These are phyloP conservation scores for Peromyscus attwateri DNA, from an alignment of 2,797 vertebrate species.

Conservation along the genomic window DNA sequence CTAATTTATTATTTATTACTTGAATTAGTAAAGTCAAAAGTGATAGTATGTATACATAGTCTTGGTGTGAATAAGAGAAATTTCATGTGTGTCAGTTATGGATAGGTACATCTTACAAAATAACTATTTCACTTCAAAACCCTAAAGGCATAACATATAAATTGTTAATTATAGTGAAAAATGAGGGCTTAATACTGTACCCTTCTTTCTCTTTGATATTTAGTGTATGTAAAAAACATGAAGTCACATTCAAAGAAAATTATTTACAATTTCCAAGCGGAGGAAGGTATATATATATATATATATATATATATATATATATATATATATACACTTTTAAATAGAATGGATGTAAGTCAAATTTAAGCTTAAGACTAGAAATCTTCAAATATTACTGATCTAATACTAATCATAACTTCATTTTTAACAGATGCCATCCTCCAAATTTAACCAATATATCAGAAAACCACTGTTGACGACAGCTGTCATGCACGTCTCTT, in stretches of 20 bases:
- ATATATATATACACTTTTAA: background rate
- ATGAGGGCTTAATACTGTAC: background rate
- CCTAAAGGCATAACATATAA: background rate
- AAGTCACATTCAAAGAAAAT: constrained; percentile 39
- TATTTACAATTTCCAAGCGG: background rate
- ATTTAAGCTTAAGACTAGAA: constrained; percentile 40
- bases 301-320: background rate
- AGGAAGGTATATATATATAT: background rate
- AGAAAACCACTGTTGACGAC: background rate
- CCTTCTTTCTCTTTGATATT: background rate
- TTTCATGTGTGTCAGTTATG: background rate
- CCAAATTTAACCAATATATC: background rate
- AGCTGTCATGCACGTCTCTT: background rate
- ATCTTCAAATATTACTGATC: constrained; percentile 12
- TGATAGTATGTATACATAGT: background rate
- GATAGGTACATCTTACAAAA: background rate
- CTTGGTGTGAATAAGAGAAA: background rate
- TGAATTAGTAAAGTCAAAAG: background rate
- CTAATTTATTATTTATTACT: background rate
- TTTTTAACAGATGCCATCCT: background rate
- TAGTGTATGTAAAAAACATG: background rate
- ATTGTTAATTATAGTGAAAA: constrained; percentile 14
- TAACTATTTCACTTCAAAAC: constrained; percentile 32
- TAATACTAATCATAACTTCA: background rate
- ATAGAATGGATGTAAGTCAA: background rate